These are phyloP conservation scores for Prosopocoilus inquinatus DNA, from an alignment of 2,888 invertebrate genomes.

Conservation along the genomic window DNA sequence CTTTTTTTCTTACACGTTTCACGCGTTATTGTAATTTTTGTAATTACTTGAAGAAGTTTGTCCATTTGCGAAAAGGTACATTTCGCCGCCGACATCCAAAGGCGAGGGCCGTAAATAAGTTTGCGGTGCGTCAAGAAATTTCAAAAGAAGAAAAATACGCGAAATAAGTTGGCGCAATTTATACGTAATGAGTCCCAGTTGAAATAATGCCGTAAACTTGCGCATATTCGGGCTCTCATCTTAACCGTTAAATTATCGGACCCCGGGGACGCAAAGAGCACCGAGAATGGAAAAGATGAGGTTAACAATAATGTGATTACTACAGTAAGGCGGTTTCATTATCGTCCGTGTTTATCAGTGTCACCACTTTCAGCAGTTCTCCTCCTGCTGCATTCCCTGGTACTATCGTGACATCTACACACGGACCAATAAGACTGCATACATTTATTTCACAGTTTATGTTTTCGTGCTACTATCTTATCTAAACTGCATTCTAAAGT, in stretches of 20 bases:
- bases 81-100: too few relatives aligned
- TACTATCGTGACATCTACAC: not conserved
- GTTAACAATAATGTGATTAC: slow-evolving; percentile 25
- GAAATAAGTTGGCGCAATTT: slow-evolving; percentile 12
- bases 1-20: too few relatives aligned
- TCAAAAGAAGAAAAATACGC: slow-evolving; percentile 7
- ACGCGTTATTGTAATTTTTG: too few relatives aligned
- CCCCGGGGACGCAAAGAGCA: slow-evolving; percentile 22
- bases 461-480: not conserved
- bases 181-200: slow-evolving; percentile 28
- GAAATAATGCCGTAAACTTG: slow-evolving; percentile 24
- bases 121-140: not conserved
- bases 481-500: not conserved
- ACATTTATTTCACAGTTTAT: not conserved
- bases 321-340: slow-evolving; percentile 18
- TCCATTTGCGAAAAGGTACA: too few relatives aligned
- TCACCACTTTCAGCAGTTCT: slow-evolving; percentile 8
- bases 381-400: not conserved
- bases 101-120: too few relatives aligned
- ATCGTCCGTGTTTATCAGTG: slow-evolving; percentile 23
- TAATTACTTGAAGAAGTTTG: too few relatives aligned
- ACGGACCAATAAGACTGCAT: not conserved
- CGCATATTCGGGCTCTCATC: slow-evolving; percentile 25
- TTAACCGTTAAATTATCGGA: slow-evolving; percentile 25
- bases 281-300: slow-evolving; percentile 27